Evolutionary conservation across 2,113 vertebrate species (phyloP), one percentile per base, ranked within the genome.

Genomic region (Clupea harengus): DNA sequence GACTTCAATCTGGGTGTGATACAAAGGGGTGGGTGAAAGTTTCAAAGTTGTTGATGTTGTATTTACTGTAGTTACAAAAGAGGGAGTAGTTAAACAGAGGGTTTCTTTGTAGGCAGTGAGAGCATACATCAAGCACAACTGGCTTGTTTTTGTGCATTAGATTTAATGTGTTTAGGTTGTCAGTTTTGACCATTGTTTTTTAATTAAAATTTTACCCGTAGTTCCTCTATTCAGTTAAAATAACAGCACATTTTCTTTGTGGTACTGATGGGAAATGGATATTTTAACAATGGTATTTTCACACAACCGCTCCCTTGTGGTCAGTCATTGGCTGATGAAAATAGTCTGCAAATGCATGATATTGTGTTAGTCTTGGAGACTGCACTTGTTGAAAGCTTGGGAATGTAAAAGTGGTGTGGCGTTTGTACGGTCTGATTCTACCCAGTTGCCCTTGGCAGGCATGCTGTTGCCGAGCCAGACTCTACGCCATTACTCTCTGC

Each of bases 391-490:
- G 11, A 78, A 15, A 18, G 28, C 72, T 39, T 39, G 72, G n/a
- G 78, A 60, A 57, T 75, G 67, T 75, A 17, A 15, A 39, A 39
- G 45, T 72, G 78, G 72, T 49, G 25, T 81, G 64, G 20, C 17
- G 45, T 78, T 47, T 6, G 54, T 72, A 13, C 49, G 32, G 47
- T 46, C 32, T 20, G 18, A 45, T 64, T 28, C 32, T 50, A 83
- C 32, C 18, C 78, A 57, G 45, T 87, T 87, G 91, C 85, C 92
- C 92, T 93, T 93, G 89, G 84, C 89, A 78, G 72, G 72, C 67
- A 54, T 32, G 78, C 90, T 81, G 85, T 88, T 88, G 81, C 88
- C 84, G 81, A 87, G 84, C 84, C 87, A 90, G 86, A 88, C 64
- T 28, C 64, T 85, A 32, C 85, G 87, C 89, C 92, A 91, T 91